Evolutionary conservation across 2,113 vertebrate genomes (phyloP), one percentile per base, ranked within the genome.

Genomic region (Myotis yumanensis): DNA sequence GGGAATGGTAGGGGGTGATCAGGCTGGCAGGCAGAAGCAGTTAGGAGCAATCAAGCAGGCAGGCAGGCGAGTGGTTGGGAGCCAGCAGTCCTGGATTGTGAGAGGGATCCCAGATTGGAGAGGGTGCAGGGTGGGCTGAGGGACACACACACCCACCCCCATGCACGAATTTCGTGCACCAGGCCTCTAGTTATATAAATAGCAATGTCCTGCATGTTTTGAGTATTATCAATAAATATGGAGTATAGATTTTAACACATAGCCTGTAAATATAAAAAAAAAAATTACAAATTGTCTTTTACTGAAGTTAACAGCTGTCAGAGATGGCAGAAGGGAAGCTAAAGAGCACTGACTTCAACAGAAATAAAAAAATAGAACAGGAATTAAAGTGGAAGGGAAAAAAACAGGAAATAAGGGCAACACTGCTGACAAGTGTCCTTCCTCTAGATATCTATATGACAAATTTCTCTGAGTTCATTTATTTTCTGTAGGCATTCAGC

Each of bases 371-470:
- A 83, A 57, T 3, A 85, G 22, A 76, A 59, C 62, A 95, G 89
- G 37, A 89, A 92, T 87, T 90, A 79, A 64, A 81, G 32, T 20
- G 32, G 94, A 82, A 88, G 28, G 86, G 23, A 0, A 72, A 73
- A 94, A 85, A 96, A 76, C 18, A 93, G 59, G 43, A 90, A 96
- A 64, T 23, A 81, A 81, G 18, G 14, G 16, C 11, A 92, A 76
- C 32, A 73, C 1, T 52, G 51, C 32, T 95, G 82, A 95, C 84
- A 73, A 84, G 35, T 76, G 28, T 35, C 77, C 66, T 95, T 64
- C 86, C 72, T 88, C 87, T 46, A 92, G 28, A 64, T 64, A 75
- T n/a, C 73, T 72, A 25, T 1, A 23, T 25, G 66, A 84, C 86
- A 90, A n/a, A 35, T 80, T 76, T 89, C 66, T 80, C 72, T 25